phyloP scores from a whole-genome alignment of 2,888 invertebrate genomes.

The Lasioglossum marginatum region DNA sequence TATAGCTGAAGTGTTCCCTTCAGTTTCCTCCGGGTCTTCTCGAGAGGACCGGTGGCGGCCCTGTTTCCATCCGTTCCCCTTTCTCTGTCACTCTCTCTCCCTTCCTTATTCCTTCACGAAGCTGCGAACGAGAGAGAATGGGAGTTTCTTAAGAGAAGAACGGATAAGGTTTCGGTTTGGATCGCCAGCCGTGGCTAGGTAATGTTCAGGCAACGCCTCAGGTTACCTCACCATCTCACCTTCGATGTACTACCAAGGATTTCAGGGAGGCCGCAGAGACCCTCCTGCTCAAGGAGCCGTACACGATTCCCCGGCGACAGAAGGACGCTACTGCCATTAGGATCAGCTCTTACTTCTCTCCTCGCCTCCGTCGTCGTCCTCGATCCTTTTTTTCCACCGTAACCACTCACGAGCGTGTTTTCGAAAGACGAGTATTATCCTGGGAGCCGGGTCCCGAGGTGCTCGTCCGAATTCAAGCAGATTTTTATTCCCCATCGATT shows the following conservation, averaged over 20 bases:
- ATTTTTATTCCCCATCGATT: slow-evolving; percentile 37
- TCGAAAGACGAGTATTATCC: slow-evolving; percentile 46
- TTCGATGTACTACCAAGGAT: slow-evolving; percentile 79
- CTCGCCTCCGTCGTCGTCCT: slow-evolving; percentile 33
- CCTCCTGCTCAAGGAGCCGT: slow-evolving; percentile 71
- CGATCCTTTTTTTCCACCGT: slow-evolving; percentile 28
- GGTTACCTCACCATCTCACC: slow-evolving; percentile 78
- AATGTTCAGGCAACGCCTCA: slow-evolving; percentile 78
- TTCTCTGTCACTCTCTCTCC: slow-evolving; percentile 17
- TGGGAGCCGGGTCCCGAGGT: slow-evolving; percentile 20
- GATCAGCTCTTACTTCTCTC: slow-evolving; percentile 69
- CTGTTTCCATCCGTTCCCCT: slow-evolving; percentile 25
- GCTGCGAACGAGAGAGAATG: slow-evolving; percentile 55
- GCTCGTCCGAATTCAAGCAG: slow-evolving; percentile 36
- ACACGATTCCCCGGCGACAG: slow-evolving; percentile 73
- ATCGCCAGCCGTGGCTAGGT: slow-evolving; percentile 74
- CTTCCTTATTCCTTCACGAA: slow-evolving; percentile 12
- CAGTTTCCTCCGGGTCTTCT: slow-evolving; percentile 27
- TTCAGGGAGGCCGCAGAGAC: slow-evolving; percentile 72
- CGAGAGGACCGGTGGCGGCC: slow-evolving; percentile 7
- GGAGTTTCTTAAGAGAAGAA: slow-evolving; percentile 74
- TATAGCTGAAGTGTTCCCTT: slow-evolving; percentile 58
- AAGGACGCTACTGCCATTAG: slow-evolving; percentile 78
- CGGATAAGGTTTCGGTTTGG: slow-evolving; percentile 79
- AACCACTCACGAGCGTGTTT: slow-evolving; percentile 46